Evolutionary conservation across 1,140 invertebrate genomes (phyloP).

Genomic region (Phortica variegata): DNA sequence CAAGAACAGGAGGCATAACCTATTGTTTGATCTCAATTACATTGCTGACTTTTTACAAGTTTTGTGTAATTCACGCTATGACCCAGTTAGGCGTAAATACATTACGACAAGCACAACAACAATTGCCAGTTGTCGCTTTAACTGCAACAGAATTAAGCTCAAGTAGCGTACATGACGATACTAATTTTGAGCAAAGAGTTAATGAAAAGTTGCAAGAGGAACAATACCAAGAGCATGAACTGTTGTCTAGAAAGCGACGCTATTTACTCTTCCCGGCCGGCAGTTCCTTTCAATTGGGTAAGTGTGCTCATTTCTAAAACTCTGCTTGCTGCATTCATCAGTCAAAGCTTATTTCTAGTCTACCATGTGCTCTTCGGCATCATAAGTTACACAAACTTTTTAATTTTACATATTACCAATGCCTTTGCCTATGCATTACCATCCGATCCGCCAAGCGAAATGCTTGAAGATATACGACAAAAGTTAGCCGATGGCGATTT

Average conservation of each 20-base stretch:
- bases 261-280: conserved; percentile 79
- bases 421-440: conserved; percentile 75
- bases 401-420: conserved; percentile 70
- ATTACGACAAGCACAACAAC: conserved; percentile 9
- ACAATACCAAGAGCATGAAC: conserved; percentile 18
- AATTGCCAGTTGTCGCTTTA: conserved; percentile 13
- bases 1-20: conserved; percentile 11
- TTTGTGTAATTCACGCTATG: no score
- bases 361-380: conserved; percentile 48
- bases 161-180: no score
- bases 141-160: conserved; percentile 7
- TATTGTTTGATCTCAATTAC: conserved; percentile 5
- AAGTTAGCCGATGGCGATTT: conserved; percentile 41
- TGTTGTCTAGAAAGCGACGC: conserved; percentile 66
- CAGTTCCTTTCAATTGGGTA: conserved; percentile 73
- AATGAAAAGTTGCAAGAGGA: neutral
- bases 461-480: conserved; percentile 37
- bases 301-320: conserved; percentile 39
- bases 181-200: no score
- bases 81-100: conserved; percentile 9
- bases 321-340: neutral
- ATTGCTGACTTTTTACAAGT: no score
- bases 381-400: conserved; percentile 55
- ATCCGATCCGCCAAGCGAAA: conserved; percentile 59
- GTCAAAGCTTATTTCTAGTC: conserved; percentile 24